phyloP scores from a whole-genome alignment of 2,113 vertebrate genomes.

The Actenoides hombroni region DNA sequence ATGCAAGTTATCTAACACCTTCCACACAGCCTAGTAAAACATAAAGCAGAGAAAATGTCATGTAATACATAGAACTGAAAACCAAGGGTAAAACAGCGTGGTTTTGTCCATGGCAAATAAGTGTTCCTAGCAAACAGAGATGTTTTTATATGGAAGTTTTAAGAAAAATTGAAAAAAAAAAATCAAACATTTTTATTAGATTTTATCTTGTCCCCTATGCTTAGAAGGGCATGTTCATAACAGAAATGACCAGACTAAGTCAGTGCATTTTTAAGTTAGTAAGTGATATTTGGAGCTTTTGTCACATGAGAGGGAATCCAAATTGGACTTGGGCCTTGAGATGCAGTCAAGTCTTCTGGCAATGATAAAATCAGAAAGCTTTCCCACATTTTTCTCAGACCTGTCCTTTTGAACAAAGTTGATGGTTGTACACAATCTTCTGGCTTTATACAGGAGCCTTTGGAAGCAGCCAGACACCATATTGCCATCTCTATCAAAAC shows the following conservation, averaged over 20 bases:
- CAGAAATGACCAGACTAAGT: background rate
- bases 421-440: background rate
- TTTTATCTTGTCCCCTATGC: background rate
- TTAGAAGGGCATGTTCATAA: background rate
- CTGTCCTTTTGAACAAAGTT: background rate
- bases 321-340: background rate
- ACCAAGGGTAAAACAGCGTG: accelerated
- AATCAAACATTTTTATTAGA: background rate
- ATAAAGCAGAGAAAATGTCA: background rate
- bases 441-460: background rate
- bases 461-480: background rate
- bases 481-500: conserved; percentile 11
- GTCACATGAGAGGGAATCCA: background rate
- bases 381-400: background rate
- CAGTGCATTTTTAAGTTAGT: background rate
- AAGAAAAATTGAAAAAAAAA: background rate
- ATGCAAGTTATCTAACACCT: background rate
- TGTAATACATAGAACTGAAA: background rate
- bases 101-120: background rate
- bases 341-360: background rate
- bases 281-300: background rate
- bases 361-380: background rate
- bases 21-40: background rate
- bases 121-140: background rate
- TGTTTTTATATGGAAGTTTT: background rate